Evolutionary conservation across 2,888 invertebrate genomes (phyloP).

Genomic region (Cantharis nigra): DNA sequence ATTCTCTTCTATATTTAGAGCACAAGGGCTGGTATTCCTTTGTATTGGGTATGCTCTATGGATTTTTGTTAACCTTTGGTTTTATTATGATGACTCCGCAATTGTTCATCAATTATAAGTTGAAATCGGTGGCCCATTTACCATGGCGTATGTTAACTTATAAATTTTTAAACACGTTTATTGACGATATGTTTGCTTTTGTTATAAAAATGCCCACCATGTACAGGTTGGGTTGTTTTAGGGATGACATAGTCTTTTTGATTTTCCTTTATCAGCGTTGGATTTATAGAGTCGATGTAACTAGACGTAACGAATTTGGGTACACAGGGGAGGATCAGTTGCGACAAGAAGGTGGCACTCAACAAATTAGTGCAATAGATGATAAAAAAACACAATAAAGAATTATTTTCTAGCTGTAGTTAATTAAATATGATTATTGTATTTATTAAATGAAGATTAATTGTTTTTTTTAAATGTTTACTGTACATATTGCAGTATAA

Average conservation of each 20-base stretch:
- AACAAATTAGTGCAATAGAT: conserved; percentile 28
- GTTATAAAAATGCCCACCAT: conserved; percentile 99
- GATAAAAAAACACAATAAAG: conserved; percentile 33
- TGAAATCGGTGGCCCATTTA: conserved; percentile 98
- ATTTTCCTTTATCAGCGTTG: conserved; percentile 98
- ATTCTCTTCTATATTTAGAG: conserved; percentile 93
- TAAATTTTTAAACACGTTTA: conserved; percentile 98
- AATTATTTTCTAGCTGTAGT: conserved; percentile 10
- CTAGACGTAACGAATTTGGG: conserved; percentile 97
- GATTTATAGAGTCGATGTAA: conserved; percentile 97
- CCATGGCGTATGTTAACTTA: conserved; percentile 99
- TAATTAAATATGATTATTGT: conserved; percentile 19
- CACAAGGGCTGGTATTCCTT: conserved; percentile 99
- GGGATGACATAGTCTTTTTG: conserved; percentile 98
- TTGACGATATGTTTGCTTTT: conserved; percentile 99
- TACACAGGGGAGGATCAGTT: conserved; percentile 76
- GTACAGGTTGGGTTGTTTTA: conserved; percentile 96
- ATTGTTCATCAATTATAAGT: conserved; percentile 98
- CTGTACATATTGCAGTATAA: not conserved
- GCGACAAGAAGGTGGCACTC: conserved; percentile 11
- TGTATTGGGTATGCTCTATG: conserved; percentile 94
- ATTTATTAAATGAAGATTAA: conserved; percentile 19
- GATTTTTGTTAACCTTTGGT: conserved; percentile 96
- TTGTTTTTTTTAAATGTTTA: conserved; percentile 17
- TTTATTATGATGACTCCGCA: conserved; percentile 99